phyloP scores from a whole-genome alignment of 2,888 invertebrate species.

The Cabera pusaria region DNA sequence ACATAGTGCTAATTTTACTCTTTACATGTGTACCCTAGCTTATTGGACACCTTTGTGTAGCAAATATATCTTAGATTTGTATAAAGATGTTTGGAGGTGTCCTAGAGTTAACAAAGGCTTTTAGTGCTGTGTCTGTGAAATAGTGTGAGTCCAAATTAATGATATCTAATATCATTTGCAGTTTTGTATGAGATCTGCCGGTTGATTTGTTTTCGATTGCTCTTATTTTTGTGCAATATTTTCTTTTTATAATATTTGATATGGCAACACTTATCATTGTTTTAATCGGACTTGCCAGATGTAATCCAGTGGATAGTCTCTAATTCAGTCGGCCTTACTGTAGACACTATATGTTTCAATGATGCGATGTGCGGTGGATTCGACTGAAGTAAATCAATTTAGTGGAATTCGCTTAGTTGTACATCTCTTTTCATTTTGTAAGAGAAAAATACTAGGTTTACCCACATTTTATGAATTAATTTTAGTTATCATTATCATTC shows the following conservation, averaged over 20 bases:
- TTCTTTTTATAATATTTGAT: constrained; percentile 40
- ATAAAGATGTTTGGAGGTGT: constrained; percentile 22
- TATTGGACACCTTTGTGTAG: constrained; percentile 19
- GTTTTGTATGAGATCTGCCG: constrained; percentile 55
- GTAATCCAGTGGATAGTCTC: constrained; percentile 37
- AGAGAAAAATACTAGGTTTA: constrained; percentile 43
- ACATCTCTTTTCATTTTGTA: constrained; percentile 45
- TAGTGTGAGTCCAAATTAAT: constrained; percentile 55
- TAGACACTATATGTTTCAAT: constrained; percentile 39
- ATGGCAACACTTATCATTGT: constrained; percentile 37
- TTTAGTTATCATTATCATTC: constrained; percentile 52
- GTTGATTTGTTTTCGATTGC: constrained; percentile 39
- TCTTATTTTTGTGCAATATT: constrained; percentile 47
- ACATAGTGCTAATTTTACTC: constrained; percentile 36
- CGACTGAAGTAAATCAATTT: constrained; percentile 59
- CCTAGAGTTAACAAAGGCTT: constrained; percentile 14
- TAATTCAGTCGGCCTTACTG: constrained; percentile 49
- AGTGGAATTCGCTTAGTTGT: constrained; percentile 49
- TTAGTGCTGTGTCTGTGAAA: constrained; percentile 22
- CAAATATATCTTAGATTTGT: constrained; percentile 20
- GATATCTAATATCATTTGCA: constrained; percentile 74
- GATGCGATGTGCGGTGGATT: constrained; percentile 57
- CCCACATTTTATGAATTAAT: constrained; percentile 46
- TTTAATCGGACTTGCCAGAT: constrained; percentile 27
- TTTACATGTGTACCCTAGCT: constrained; percentile 15